Evolutionary conservation across 1,140 invertebrate species (phyloP), one percentile per base, ranked within the genome.

Genomic region (Formica exsecta): DNA sequence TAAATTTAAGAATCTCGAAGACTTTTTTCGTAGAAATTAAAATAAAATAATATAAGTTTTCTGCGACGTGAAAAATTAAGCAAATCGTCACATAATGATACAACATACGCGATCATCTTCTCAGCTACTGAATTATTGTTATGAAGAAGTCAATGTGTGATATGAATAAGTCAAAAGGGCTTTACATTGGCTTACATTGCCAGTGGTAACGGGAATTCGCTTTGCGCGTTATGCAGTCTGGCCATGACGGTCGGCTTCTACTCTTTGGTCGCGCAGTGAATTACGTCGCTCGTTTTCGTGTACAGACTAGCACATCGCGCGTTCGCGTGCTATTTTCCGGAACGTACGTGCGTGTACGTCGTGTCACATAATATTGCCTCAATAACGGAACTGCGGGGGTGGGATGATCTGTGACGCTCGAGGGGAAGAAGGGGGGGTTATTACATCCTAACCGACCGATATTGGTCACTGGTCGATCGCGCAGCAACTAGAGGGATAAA

Each of bases 291-390:
- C 79, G 68, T 83, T 83, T 74, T 61, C 68, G 85, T n/a, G 81
- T 66, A 38, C 71, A 65, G 83, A 75, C 87, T 86, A 13, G 79
- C 68, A 85, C 87, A 59, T 73, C 68, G 71, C 86, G 66, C 83
- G 68, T 70, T 74, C 75, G 74, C 87, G 62, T 70, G 76, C 70
- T 70, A 76, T 89, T 89, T 86, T 89, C 86, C 84, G 59, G 48
- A 76, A 36, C 68, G 70, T 70, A 44, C 77, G 77, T 57, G 84
- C 71, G 62, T 61, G 54, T 85, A 89, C 76, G 59, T 71, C 41
- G 73, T 86, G 88, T 89, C 88, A 83, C 87, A 89, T 89, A 89
- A 89, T 89, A 86, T 89, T 89, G 87, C 84, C 84, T 86, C 84
- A 81, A 89, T 89, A 89, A 89, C 87, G 73, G 36, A 6, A 51